Conservation (phyloP, 2,888 invertebrate genomes). For the Lasioglossum leucozonium region DNA sequence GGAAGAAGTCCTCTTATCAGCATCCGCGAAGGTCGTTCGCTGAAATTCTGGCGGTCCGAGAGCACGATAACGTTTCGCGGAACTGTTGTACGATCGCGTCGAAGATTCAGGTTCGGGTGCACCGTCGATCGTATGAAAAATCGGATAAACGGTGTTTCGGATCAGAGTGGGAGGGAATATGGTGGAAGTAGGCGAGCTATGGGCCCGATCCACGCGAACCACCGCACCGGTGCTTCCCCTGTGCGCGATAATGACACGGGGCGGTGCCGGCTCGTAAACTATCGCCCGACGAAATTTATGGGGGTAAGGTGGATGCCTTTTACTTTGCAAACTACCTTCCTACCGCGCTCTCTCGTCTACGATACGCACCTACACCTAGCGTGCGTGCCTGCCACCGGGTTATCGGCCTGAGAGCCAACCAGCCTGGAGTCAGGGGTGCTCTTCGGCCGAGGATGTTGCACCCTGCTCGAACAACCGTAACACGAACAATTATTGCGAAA, state of each 20-base stretch:
- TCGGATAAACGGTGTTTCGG: conserved; percentile 54
- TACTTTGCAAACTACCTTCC: conserved; percentile 58
- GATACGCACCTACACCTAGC: conserved; percentile 63
- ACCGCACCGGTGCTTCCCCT: conserved; percentile 51
- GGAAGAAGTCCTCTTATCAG: conserved; percentile 52
- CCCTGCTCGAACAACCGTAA: neutral
- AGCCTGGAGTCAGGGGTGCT: neutral
- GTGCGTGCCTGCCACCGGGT: conserved; percentile 52
- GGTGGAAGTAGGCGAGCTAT: neutral
- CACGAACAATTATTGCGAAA: neutral
- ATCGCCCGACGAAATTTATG: conserved; percentile 81
- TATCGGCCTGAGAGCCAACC: conserved; percentile 53
- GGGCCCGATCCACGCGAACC: neutral
- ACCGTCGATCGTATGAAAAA: conserved; percentile 28
- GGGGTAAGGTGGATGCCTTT: conserved; percentile 71
- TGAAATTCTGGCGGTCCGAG: conserved; percentile 5
- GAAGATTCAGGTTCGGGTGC: conserved; percentile 34
- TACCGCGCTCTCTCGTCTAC: conserved; percentile 50
- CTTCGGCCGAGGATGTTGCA: neutral
- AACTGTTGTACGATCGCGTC: conserved; percentile 53
- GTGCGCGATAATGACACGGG: conserved; percentile 82
- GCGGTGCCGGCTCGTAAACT: conserved; percentile 82
- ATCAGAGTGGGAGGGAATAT: neutral
- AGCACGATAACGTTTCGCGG: neutral
- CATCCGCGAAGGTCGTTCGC: conserved; percentile 10